A percentile compares a stretch with the other conserved stretches of the same genome.
phyloP scores from a whole-genome alignment of 2,113 vertebrate genomes.

The Larimichthys polyactis region DNA sequence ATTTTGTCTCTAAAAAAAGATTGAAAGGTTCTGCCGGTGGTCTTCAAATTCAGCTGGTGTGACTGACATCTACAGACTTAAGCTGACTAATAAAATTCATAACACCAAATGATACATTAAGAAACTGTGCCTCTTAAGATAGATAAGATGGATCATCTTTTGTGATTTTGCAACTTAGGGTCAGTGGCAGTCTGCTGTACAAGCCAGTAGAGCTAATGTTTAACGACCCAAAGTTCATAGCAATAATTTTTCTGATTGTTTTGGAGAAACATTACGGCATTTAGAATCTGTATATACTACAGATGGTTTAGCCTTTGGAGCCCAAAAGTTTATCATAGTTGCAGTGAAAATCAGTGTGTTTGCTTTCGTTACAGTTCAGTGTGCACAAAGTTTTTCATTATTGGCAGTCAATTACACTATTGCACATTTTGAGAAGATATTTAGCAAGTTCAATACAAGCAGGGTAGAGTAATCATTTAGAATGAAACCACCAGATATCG shows the following conservation, averaged over 20 bases:
- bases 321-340: neutral
- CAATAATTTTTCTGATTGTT: neutral
- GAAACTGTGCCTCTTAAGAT: neutral
- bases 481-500: neutral
- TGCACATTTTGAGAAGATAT: conserved; percentile 33
- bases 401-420: conserved; percentile 26
- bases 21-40: neutral
- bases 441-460: conserved; percentile 7
- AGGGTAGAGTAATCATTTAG: neutral
- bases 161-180: neutral
- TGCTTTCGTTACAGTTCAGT: conserved; percentile 34
- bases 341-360: conserved; percentile 9
- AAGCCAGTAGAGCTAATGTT: neutral
- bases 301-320: neutral
- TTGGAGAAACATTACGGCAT: neutral
- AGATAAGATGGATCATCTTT: neutral
- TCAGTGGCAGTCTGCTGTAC: neutral
- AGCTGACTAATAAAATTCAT: neutral
- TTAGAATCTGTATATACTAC: neutral
- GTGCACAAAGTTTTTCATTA: conserved; percentile 20
- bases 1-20: neutral
- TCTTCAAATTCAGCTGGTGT: neutral
- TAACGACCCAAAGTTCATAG: neutral
- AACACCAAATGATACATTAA: neutral
- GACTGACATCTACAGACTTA: neutral